A percentile compares a stretch with the other conserved stretches of the same genome.
Evolutionary conservation across 2,113 vertebrate species (phyloP).

Genomic region (Pelecanus crispus): DNA sequence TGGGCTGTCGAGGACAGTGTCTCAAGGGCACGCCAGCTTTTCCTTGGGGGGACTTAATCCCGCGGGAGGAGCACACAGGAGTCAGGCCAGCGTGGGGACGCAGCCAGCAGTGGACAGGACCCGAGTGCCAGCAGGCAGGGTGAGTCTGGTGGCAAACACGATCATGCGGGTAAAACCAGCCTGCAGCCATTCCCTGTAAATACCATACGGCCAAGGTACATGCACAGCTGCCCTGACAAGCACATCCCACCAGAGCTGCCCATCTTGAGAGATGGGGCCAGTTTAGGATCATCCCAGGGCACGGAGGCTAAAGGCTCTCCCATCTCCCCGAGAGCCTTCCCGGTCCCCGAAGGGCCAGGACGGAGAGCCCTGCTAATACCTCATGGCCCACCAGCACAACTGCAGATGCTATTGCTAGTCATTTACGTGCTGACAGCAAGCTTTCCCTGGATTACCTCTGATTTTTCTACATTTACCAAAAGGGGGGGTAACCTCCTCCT

Average conservation of each 20-base stretch:
- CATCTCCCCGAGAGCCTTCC: background rate
- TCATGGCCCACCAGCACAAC: background rate
- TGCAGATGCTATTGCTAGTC: background rate
- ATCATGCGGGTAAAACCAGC: background rate
- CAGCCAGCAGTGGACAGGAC: background rate
- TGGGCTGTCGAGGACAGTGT: background rate
- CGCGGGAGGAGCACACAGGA: rapidly evolving
- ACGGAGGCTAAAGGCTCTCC: background rate
- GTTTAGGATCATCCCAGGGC: rapidly evolving
- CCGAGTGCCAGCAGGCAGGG: rapidly evolving
- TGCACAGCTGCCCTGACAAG: too few relatives aligned
- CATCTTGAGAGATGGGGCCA: too few relatives aligned
- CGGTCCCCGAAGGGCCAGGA: background rate
- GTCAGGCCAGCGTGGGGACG: rapidly evolving
- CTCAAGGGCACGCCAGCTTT: background rate
- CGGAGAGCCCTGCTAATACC: background rate
- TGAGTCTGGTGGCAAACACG: rapidly evolving
- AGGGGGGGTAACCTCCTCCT: background rate
- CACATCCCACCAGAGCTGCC: background rate
- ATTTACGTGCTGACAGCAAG: background rate
- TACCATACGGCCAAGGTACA: background rate
- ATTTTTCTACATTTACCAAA: background rate
- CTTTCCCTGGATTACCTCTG: background rate
- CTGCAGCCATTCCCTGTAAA: background rate
- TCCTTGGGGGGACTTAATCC: background rate